A percentile compares a stretch with the other conserved stretches of the same genome.
phyloP scores from a whole-genome alignment of 2,888 invertebrate genomes.

The Dynastes grantii region DNA sequence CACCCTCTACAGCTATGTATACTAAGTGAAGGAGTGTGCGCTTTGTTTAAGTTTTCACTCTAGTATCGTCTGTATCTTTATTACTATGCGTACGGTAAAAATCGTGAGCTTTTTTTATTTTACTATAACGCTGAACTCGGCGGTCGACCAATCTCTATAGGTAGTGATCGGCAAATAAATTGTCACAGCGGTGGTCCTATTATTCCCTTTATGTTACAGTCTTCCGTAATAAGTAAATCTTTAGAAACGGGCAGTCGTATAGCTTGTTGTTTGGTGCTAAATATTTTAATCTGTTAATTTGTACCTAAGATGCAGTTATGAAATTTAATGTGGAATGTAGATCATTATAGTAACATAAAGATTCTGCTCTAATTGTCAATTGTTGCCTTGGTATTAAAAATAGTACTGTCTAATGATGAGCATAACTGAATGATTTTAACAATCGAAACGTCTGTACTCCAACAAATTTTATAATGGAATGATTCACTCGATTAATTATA shows the following conservation, averaged over 20 bases:
- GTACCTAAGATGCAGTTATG: not conserved
- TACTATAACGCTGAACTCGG: not conserved
- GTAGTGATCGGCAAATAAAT: constrained; percentile 51
- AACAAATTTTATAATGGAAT: too few species aligned
- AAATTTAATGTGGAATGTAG: too few species aligned
- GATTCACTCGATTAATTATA: too few species aligned
- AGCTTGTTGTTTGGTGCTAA: not conserved
- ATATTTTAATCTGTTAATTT: constrained; percentile 6
- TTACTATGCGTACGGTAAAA: not conserved
- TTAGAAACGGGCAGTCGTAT: not conserved
- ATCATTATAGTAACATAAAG: too few species aligned
- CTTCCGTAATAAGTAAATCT: not conserved
- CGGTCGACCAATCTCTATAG: constrained; percentile 34
- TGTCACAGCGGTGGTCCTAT: constrained; percentile 50
- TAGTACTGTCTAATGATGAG: too few species aligned
- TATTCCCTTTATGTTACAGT: not conserved
- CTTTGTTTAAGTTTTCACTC: not conserved
- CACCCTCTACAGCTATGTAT: too few species aligned
- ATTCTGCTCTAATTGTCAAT: too few species aligned
- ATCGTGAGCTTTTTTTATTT: not conserved
- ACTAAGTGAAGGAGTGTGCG: not conserved
- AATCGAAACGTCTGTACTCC: too few species aligned
- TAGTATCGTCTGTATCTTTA: not conserved
- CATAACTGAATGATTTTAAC: too few species aligned
- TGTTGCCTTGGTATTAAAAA: too few species aligned